A percentile compares a stretch with the other conserved stretches of the same genome.
Evolutionary conservation across 2,797 vertebrate species (phyloP).

Genomic region (Ctenopoma multispine): DNA sequence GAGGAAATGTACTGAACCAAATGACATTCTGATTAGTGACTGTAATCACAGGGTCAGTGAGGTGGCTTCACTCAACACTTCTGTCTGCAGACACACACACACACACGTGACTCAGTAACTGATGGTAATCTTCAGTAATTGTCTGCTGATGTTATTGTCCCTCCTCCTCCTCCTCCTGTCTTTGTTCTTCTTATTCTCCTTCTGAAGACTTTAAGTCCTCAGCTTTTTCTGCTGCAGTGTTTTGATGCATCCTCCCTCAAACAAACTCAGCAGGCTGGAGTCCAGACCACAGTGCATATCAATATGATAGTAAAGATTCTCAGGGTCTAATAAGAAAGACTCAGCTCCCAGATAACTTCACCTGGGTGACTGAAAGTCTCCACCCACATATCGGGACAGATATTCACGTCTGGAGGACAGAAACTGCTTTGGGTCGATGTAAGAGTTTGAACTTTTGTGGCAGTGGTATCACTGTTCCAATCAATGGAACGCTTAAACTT

Average conservation of each 20-base stretch:
- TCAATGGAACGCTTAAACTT: not conserved
- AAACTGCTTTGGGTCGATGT: not conserved
- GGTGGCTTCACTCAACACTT: not conserved
- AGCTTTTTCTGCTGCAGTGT: too few relatives aligned
- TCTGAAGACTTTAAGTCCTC: too few relatives aligned
- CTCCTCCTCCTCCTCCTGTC: not conserved
- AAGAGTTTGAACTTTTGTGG: not conserved
- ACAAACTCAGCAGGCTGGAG: too few relatives aligned
- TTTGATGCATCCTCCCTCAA: too few relatives aligned
- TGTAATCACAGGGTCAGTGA: conserved; percentile 24
- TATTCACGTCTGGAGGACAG: too few relatives aligned
- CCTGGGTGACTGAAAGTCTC: too few relatives aligned
- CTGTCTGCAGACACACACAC: too few relatives aligned
- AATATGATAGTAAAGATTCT: too few relatives aligned
- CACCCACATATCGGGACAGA: too few relatives aligned
- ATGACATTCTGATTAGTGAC: conserved; percentile 35
- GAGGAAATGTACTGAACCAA: conserved; percentile 3
- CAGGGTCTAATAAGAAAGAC: too few relatives aligned
- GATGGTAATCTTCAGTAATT: not conserved
- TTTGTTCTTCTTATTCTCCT: not conserved
- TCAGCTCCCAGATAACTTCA: too few relatives aligned
- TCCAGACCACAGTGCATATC: too few relatives aligned
- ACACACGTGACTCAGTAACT: not conserved
- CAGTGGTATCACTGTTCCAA: not conserved
- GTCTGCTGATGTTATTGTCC: not conserved